Evolutionary conservation across 2,888 invertebrate species (phyloP).

Genomic region (Epinotia brunnichana): DNA sequence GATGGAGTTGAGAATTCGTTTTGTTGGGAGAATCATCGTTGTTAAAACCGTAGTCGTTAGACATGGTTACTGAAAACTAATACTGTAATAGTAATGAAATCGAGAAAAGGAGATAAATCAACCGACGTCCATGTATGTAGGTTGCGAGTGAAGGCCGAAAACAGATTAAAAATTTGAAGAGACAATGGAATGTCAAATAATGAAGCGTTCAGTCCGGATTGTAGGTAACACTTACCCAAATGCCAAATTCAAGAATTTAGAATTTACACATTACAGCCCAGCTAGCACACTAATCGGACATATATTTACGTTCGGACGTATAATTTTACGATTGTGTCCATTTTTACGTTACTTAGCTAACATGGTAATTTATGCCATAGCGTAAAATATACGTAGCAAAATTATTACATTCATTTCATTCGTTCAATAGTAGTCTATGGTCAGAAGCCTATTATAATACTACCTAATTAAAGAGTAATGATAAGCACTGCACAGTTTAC

Average conservation of each 20-base stretch:
- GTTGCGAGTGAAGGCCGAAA: conserved; percentile 1
- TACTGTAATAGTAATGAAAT: conserved; percentile 27
- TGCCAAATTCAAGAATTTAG: not conserved
- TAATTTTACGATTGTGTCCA: too few relatives aligned
- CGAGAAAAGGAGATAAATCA: conserved; percentile 24
- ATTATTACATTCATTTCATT: too few relatives aligned
- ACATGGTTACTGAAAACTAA: conserved; percentile 61
- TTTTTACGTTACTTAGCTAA: too few relatives aligned
- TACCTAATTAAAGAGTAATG: too few relatives aligned
- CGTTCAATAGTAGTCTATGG: too few relatives aligned
- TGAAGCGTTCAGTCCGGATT: conserved; percentile 1
- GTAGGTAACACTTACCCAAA: not conserved
- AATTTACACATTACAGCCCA: too few relatives aligned
- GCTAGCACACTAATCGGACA: too few relatives aligned
- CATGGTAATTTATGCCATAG: too few relatives aligned
- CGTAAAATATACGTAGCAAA: too few relatives aligned
- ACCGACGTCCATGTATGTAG: conserved; percentile 19
- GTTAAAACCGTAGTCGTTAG: conserved; percentile 78
- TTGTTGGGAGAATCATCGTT: conserved; percentile 80
- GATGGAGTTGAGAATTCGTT: conserved; percentile 77
- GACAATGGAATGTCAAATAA: conserved; percentile 14
- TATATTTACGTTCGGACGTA: too few relatives aligned
- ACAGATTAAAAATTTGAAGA: conserved; percentile 29
- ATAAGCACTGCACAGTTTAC: too few relatives aligned
- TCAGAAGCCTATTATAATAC: too few relatives aligned